These are phyloP conservation scores for Cephus cinctus DNA, from an alignment of 1,140 invertebrate species.

Conservation along the genomic window DNA sequence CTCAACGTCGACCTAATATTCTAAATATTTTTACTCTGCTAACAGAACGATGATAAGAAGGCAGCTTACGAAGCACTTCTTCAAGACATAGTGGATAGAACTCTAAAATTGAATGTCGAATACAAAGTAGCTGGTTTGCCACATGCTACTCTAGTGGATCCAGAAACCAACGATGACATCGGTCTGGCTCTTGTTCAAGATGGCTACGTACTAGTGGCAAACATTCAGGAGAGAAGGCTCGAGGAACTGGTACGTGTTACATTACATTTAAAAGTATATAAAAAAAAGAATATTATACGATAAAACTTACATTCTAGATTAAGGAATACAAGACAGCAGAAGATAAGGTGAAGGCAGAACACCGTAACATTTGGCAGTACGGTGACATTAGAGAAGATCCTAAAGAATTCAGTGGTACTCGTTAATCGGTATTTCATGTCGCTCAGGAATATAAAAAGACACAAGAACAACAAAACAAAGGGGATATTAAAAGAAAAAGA, in stretches of 20 bases:
- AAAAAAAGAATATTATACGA: too few relatives aligned
- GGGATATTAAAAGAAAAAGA: constrained; percentile 15
- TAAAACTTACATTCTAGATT: constrained; percentile 57
- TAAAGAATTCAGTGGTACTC: constrained; percentile 72
- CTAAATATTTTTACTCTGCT: constrained; percentile 8
- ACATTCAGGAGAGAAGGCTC: constrained; percentile 77
- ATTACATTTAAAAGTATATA: constrained; percentile 3
- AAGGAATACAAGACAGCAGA: constrained; percentile 82
- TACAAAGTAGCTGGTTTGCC: constrained; percentile 62
- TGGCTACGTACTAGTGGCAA: constrained; percentile 82
- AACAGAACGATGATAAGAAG: constrained; percentile 72
- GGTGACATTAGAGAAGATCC: constrained; percentile 95
- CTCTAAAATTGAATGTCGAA: constrained; percentile 75
- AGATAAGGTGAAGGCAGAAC: constrained; percentile 79
- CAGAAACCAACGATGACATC: constrained; percentile 77
- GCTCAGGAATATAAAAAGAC: not conserved
- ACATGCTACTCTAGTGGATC: constrained; percentile 71
- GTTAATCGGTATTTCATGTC: constrained; percentile 7
- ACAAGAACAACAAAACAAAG: constrained; percentile 7
- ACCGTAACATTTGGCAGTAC: constrained; percentile 91
- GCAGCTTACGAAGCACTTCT: constrained; percentile 73
- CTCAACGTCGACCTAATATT: constrained; percentile 5
- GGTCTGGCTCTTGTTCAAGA: constrained; percentile 81
- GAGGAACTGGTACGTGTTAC: constrained; percentile 67
- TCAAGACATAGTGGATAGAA: constrained; percentile 66